Evolutionary conservation across 2,888 invertebrate species (phyloP).

Genomic region (Lasioglossum pauxillum): DNA sequence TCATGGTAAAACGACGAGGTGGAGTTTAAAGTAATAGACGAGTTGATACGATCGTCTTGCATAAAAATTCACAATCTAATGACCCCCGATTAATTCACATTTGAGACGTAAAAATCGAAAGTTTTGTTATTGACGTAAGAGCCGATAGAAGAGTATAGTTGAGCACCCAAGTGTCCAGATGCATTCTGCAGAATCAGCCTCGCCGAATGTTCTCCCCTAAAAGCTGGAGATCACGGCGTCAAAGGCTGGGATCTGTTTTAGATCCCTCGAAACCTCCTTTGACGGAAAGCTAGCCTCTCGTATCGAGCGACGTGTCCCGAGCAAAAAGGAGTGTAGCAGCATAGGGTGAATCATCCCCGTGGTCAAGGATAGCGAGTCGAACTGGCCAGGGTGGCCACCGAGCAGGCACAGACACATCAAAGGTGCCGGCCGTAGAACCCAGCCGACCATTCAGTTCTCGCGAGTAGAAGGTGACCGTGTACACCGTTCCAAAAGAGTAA

Average conservation of each 20-base stretch:
- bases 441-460: constrained; percentile 17
- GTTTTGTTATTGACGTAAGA: neutral
- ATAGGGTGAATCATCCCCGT: constrained; percentile 4
- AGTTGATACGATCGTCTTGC: neutral
- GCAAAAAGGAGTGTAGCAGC: neutral
- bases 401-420: constrained; percentile 41
- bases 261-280: neutral
- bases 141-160: neutral
- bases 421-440: constrained; percentile 23
- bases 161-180: neutral
- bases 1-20: too few species aligned
- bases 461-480: constrained; percentile 25
- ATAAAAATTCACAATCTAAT: too few species aligned
- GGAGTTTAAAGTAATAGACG: neutral
- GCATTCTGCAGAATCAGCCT: neutral
- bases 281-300: neutral
- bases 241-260: neutral
- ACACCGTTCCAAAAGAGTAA: constrained; percentile 40
- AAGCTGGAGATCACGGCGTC: neutral
- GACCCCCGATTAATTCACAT: neutral
- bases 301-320: neutral
- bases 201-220: neutral
- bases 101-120: neutral
- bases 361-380: neutral
- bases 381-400: constrained; percentile 7